Percentiles rank a stretch among this genome's conserved stretches.
Conservation (phyloP, 2,888 invertebrate species). For the Agrilus cyanescens region DNA sequence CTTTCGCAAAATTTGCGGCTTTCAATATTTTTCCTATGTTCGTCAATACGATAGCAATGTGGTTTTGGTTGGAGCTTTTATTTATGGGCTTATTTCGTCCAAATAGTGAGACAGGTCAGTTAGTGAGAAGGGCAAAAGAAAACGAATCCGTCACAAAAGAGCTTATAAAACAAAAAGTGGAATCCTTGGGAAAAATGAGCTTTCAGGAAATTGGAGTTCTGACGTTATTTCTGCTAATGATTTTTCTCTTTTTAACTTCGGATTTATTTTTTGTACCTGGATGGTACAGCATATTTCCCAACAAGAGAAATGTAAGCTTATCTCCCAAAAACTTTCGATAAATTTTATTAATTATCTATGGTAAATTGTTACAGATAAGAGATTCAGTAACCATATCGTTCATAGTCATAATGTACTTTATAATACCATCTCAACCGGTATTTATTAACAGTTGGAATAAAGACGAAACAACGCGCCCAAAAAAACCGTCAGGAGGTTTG, state of each 20-base stretch:
- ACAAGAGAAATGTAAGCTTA: too few relatives aligned
- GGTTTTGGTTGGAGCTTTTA: neutral
- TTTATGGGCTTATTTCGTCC: neutral
- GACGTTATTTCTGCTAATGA: neutral
- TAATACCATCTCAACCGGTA: neutral
- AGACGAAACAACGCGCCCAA: neutral
- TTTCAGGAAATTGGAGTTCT: neutral
- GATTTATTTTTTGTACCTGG: neutral
- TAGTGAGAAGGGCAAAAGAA: too few relatives aligned
- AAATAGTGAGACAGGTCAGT: neutral
- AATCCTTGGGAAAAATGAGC: neutral
- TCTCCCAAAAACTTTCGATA: too few relatives aligned
- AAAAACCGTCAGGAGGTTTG: neutral
- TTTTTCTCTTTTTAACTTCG: neutral
- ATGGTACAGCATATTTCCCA: too few relatives aligned
- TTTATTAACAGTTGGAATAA: neutral
- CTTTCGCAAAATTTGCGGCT: neutral
- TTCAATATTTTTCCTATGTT: neutral
- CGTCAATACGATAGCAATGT: neutral
- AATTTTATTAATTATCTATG: too few relatives aligned
- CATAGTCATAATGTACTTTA: too few relatives aligned
- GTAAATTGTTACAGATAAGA: too few relatives aligned
- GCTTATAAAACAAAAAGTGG: neutral
- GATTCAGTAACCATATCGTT: too few relatives aligned
- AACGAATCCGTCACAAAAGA: neutral